Evolutionary conservation across 2,888 invertebrate species (phyloP), one percentile per base, ranked within the genome.

Genomic region (Pasiphila rectangulata): DNA sequence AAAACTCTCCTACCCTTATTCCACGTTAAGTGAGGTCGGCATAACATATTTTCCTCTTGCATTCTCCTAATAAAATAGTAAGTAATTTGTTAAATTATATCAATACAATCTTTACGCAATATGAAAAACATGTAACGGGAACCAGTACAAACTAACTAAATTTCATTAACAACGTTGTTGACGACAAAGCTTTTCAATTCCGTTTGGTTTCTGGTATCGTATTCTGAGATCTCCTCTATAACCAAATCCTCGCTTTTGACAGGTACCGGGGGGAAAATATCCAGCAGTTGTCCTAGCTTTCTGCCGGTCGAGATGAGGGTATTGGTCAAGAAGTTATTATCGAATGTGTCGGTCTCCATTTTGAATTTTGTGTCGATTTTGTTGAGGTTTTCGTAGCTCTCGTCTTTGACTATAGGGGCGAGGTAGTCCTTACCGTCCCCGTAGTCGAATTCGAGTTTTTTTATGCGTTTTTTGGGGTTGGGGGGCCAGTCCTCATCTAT

Each of bases 401-500:
- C 86, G 21, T 86, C 74, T 40, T 79, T 86, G 56, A 88, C 75
- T 51, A 84, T 75, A 3, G 86, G 84, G 3, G 81, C 72, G 29
- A 86, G 61, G 53, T 79, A 86, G 7, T 85, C 85, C 35, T 68
- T 68, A 1, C 86, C 89, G 46, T 85, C 81, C 3, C 73, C 85
- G 61, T 75, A 79, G 56, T 86, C 84, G 47, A 88, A 87, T 38
- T 87, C 74, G 1, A 77, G 62, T 32, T 79, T 83, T 83, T 87
- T 88, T 76, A 87, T 84, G 19, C 86, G 80, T 43, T 85, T 83
- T 58, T 86, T 86, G 24, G 81, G 67, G 37, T 88, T 90, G 0
- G 91, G 91, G 0, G 91, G 91, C 90, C 91, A 91, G 61, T 90
- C 89, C 55, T 91, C 91, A 57, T 91, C 91, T 41, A 91, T 81